Percentiles rank a stretch among this genome's conserved stretches.
Evolutionary conservation across 1,140 invertebrate species (phyloP).

Genomic region (Armadillidium nasatum): DNA sequence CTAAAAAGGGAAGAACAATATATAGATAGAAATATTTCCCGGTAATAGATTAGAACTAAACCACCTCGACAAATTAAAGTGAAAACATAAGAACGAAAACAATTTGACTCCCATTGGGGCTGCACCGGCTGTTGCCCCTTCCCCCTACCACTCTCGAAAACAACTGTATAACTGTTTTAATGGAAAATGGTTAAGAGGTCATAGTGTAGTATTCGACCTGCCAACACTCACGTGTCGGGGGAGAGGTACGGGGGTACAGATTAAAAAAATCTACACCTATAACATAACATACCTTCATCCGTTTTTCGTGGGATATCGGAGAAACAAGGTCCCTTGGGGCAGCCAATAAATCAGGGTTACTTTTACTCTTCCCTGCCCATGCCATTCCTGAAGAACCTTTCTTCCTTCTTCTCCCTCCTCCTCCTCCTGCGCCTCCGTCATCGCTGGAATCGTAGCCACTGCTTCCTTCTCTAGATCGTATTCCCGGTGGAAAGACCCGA

Average conservation of each 20-base stretch:
- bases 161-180: too few species aligned
- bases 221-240: background rate
- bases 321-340: constrained; percentile 33
- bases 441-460: constrained; percentile 81
- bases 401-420: constrained; percentile 16
- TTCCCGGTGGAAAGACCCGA: constrained; percentile 74
- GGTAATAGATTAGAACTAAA: too few species aligned
- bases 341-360: constrained; percentile 40
- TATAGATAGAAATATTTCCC: too few species aligned
- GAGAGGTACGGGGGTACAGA: too few species aligned
- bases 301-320: background rate
- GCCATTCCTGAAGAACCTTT: constrained; percentile 25
- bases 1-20: too few species aligned
- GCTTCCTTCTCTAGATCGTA: constrained; percentile 62
- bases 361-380: constrained; percentile 36
- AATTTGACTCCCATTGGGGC: too few species aligned
- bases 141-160: too few species aligned
- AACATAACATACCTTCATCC: background rate
- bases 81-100: too few species aligned
- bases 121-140: too few species aligned
- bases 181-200: too few species aligned
- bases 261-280: background rate
- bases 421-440: constrained; percentile 50
- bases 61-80: too few species aligned
- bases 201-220: too few species aligned